Evolutionary conservation across 2,888 invertebrate genomes (phyloP), one percentile per base, ranked within the genome.

Genomic region (Ophion costatus): DNA sequence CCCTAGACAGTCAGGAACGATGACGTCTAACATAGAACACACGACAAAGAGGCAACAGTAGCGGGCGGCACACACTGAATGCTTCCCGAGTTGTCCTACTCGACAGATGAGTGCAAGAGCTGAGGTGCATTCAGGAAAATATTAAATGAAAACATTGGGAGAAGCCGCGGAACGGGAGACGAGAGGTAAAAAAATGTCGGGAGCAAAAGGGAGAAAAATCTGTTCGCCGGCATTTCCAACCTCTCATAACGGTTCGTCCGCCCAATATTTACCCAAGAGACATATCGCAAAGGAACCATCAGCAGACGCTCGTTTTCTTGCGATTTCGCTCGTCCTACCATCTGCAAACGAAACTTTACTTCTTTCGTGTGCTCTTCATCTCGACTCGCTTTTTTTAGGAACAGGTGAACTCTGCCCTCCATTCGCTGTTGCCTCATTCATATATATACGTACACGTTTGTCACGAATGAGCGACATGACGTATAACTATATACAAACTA

Each of bases 111-210:
- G 64, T 73, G 56, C 82, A 29, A 70, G 51, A 45, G 33, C 71
- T 24, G 29, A 67, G 22, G 67, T 56, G 84, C 90, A 91, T 92
- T 92, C 92, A 92, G 82, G 80, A 84, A 45, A 91, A 92, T 93
- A 93, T 93, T 92, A 93, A 93, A 92, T 93, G 93, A 93, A 92
- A 93, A 93, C 93, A 93, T 93, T 91, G 92, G 70, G 86, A 85
- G 85, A 86, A 84, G 71, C 82, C 69, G 76, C 70, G 22, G 73
- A 45, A 75, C 45, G 51, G 71, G 57, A 29, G 57, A 59, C 14
- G n/a, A n/a, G 20, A 45, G 22, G 20, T n/a, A 66, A 17, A 51
- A 20, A 56, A 22, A 51, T 14, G 20, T 9, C 59, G 38, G 42
- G 38, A 67, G 20, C 9, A 75, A 56, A 56, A 66, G 17, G 4